These are phyloP conservation scores for Acanthis flammea DNA, from an alignment of 2,797 vertebrate species.

Conservation along the genomic window DNA sequence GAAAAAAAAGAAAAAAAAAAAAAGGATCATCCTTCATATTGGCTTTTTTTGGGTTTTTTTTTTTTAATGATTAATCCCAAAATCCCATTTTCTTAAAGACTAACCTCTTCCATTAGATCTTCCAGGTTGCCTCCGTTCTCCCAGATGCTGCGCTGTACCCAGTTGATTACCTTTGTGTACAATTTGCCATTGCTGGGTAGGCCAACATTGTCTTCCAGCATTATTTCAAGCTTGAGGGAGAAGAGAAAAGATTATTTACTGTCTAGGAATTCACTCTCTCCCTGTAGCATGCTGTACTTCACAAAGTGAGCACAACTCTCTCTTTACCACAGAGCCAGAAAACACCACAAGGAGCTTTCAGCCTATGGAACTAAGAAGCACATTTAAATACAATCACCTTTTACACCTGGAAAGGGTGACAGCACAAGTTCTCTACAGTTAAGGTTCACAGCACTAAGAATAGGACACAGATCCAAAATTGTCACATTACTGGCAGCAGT, in stretches of 20 bases:
- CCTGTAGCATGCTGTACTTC: neutral
- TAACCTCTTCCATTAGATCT: slow-evolving; percentile 98
- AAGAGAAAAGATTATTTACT: neutral
- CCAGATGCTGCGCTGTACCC: slow-evolving; percentile 98
- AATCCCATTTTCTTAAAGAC: slow-evolving; percentile 81
- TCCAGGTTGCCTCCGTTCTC: slow-evolving; percentile 95
- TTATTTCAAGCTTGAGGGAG: slow-evolving; percentile 90
- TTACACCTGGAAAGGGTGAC: neutral
- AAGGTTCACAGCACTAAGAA: neutral
- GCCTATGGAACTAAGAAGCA: neutral
- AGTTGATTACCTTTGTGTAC: slow-evolving; percentile 98
- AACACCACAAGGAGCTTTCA: neutral
- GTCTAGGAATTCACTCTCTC: neutral
- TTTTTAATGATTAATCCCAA: slow-evolving; percentile 31
- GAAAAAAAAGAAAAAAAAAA: neutral
- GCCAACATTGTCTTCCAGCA: slow-evolving; percentile 94
- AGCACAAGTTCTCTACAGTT: fast-evolving
- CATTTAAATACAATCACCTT: neutral
- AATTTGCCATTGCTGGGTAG: slow-evolving; percentile 97
- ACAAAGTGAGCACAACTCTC: neutral
- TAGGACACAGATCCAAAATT: neutral
- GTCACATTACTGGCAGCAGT: neutral
- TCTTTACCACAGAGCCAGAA: neutral
- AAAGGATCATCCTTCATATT: slow-evolving; percentile 74
- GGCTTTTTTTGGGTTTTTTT: neutral